These are phyloP conservation scores for Thelaira solivaga DNA, from an alignment of 2,888 invertebrate species.

Conservation along the genomic window DNA sequence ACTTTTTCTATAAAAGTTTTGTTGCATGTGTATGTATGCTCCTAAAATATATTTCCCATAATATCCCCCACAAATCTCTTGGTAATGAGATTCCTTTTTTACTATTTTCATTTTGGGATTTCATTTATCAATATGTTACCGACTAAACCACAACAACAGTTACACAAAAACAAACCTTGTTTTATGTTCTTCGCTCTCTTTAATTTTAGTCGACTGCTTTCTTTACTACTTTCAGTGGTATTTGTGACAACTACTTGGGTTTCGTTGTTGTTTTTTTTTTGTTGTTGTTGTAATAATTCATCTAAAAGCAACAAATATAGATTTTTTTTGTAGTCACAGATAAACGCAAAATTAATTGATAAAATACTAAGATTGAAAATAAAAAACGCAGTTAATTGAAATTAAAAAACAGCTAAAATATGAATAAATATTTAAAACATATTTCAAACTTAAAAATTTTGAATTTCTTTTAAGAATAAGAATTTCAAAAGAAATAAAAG, in stretches of 20 bases:
- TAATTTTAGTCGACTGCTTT: background rate
- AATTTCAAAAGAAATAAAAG: too few relatives aligned
- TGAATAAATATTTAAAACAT: too few relatives aligned
- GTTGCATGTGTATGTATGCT: background rate
- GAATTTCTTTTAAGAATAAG: too few relatives aligned
- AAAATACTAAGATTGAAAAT: too few relatives aligned
- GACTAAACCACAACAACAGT: conserved; percentile 11
- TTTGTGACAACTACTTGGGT: conserved; percentile 25
- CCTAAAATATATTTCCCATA: conserved; percentile 1
- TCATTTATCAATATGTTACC: conserved; percentile 52
- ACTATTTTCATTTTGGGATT: conserved; percentile 67
- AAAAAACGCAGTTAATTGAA: too few relatives aligned
- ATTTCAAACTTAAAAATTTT: too few relatives aligned
- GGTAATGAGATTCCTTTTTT: conserved; percentile 69
- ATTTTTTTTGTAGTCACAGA: too few relatives aligned
- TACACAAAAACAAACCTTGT: background rate
- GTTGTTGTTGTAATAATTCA: background rate
- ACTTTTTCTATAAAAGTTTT: too few relatives aligned
- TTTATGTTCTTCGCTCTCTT: background rate
- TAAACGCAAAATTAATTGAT: too few relatives aligned
- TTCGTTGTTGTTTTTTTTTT: background rate
- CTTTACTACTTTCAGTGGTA: conserved; percentile 1
- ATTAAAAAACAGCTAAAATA: too few relatives aligned
- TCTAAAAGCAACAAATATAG: too few relatives aligned
- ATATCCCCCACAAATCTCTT: conserved; percentile 67